These are phyloP conservation scores for Aplysia californica DNA, from an alignment of 1,140 invertebrate genomes.

Conservation along the genomic window DNA sequence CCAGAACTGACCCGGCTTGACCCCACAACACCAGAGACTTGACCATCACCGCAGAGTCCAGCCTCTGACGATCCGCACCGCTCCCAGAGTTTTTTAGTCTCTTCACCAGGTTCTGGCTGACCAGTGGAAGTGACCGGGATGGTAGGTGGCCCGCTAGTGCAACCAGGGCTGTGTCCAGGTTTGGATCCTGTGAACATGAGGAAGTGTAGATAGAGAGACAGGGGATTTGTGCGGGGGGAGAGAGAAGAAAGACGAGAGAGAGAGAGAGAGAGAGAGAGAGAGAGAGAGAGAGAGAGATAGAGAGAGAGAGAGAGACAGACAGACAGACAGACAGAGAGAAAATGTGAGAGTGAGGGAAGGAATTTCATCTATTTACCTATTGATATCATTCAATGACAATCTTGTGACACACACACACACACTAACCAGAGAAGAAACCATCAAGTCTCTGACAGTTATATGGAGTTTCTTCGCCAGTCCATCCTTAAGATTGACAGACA, in stretches of 20 bases:
- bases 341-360: background rate
- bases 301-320: too few species aligned
- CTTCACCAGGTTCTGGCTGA: slow-evolving; percentile 33
- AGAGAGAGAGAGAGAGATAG: too few species aligned
- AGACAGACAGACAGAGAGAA: too few species aligned
- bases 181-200: slow-evolving; percentile 35
- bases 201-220: background rate
- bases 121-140: slow-evolving; percentile 37
- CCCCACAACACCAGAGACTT: slow-evolving; percentile 25
- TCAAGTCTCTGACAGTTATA: background rate
- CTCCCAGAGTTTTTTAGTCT: background rate
- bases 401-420: background rate
- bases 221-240: background rate
- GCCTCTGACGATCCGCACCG: background rate
- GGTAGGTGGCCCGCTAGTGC: slow-evolving; percentile 47
- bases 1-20: background rate
- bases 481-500: too few species aligned
- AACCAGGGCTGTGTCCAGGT: slow-evolving; percentile 37
- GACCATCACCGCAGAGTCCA: background rate
- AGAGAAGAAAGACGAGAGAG: too few species aligned
- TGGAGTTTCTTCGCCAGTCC: too few species aligned
- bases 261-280: too few species aligned
- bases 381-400: background rate
- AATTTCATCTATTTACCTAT: background rate
- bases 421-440: background rate